A percentile compares a stretch with the other conserved stretches of the same genome.
Evolutionary conservation across 2,888 invertebrate genomes (phyloP).

Genomic region (Epistrophe grossulariae): DNA sequence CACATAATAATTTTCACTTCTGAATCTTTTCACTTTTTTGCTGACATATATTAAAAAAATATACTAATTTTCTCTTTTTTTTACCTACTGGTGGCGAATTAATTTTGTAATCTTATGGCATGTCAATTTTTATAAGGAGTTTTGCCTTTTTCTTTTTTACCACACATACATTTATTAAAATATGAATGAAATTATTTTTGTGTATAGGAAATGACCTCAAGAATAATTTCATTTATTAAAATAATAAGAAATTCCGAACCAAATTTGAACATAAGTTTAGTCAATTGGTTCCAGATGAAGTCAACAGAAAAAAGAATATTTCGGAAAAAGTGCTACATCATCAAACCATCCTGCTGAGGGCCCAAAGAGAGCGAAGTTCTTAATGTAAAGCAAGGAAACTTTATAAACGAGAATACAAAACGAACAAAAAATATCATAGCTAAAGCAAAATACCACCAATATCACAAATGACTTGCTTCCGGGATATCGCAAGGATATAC

Average conservation of each 20-base stretch:
- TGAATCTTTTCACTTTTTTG: constrained; percentile 30
- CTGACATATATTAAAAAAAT: constrained; percentile 38
- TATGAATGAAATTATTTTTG: constrained; percentile 14
- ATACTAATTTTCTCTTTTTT: constrained; percentile 12
- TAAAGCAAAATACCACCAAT: constrained; percentile 67
- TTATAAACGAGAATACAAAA: background rate
- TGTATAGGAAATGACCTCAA: constrained; percentile 58
- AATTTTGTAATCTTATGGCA: too few species aligned
- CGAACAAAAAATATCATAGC: constrained; percentile 9
- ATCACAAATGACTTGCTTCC: constrained; percentile 75
- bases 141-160: constrained; percentile 3
- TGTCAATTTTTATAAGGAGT: too few species aligned
- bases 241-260: constrained; percentile 40
- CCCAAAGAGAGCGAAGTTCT: constrained; percentile 14
- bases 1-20: constrained; percentile 12
- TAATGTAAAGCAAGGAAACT: background rate
- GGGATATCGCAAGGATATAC: constrained; percentile 65
- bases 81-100: background rate
- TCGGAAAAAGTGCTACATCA: constrained; percentile 66
- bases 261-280: constrained; percentile 25
- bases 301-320: constrained; percentile 3
- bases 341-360: constrained; percentile 21
- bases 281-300: constrained; percentile 59
- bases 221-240: constrained; percentile 68
- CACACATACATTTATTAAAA: background rate